A percentile compares a stretch with the other conserved stretches of the same genome.
Conservation (phyloP, 2,113 vertebrate genomes). For the Cynocephalus volans region DNA sequence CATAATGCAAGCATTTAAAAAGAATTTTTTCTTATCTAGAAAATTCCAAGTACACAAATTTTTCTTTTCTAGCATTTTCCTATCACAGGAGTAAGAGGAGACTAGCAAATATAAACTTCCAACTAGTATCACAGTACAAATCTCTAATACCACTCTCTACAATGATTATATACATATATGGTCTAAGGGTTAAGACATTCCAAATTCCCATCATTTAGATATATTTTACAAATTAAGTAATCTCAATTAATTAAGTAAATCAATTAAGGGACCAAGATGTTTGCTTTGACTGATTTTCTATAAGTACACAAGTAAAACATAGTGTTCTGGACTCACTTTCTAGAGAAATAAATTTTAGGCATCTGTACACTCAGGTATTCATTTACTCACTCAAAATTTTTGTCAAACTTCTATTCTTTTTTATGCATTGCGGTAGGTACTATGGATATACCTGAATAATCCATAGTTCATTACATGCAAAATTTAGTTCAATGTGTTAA, state of each 20-base stretch:
- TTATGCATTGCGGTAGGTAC: not conserved
- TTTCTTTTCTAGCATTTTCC: slow-evolving; percentile 71
- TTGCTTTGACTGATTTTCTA: not conserved
- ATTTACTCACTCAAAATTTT: not conserved
- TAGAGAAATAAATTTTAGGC: not conserved
- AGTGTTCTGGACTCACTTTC: not conserved
- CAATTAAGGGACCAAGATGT: not conserved
- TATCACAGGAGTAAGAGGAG: not conserved
- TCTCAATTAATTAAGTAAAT: not conserved
- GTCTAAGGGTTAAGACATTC: not conserved
- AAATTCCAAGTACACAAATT: slow-evolving; percentile 40
- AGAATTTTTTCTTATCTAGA: slow-evolving; percentile 53
- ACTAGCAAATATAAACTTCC: slow-evolving; percentile 61
- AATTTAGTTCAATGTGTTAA: not conserved
- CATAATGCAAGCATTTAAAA: slow-evolving; percentile 55
- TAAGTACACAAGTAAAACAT: not conserved
- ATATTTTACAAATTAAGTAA: not conserved
- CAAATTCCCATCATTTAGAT: slow-evolving; percentile 14
- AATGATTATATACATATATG: not conserved
- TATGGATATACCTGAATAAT: not conserved
- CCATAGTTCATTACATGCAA: not conserved
- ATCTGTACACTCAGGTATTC: not conserved
- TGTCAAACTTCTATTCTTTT: not conserved
- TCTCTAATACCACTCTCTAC: not conserved
- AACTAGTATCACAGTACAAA: slow-evolving; percentile 13